Evolutionary conservation across 1,140 invertebrate genomes (phyloP).

Genomic region (Achroia grisella): DNA sequence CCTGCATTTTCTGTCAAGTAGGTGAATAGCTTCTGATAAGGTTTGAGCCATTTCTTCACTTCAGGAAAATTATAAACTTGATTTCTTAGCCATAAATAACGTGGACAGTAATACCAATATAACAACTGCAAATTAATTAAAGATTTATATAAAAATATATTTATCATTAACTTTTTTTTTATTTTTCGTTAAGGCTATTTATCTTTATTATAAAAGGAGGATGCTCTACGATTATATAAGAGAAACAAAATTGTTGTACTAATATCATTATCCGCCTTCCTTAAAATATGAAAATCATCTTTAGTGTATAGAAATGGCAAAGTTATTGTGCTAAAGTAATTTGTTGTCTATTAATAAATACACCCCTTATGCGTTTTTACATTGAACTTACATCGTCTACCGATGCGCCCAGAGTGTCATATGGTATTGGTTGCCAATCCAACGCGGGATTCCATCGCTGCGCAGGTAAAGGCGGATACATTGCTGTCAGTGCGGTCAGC

Average conservation of each 20-base stretch:
- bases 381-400: conserved; percentile 68
- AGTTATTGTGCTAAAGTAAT: no score
- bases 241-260: no score
- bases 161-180: no score
- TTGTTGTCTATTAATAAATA: no score
- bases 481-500: conserved; percentile 71
- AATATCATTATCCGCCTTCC: no score
- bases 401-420: conserved; percentile 49
- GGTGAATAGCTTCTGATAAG: conserved; percentile 47
- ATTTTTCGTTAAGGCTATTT: no score
- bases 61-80: conserved; percentile 51
- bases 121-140: conserved; percentile 48
- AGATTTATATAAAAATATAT: no score
- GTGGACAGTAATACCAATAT: conserved; percentile 70
- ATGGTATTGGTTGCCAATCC: conserved; percentile 76
- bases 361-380: no score
- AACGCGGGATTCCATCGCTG: conserved; percentile 69
- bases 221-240: no score
- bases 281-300: no score
- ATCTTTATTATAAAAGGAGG: no score
- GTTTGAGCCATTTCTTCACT: conserved; percentile 33
- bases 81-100: conserved; percentile 67
- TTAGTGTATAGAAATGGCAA: no score
- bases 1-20: conserved; percentile 54
- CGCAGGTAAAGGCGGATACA: conserved; percentile 67